Conservation (phyloP, 2,888 invertebrate species). For the Norana najaformis region DNA sequence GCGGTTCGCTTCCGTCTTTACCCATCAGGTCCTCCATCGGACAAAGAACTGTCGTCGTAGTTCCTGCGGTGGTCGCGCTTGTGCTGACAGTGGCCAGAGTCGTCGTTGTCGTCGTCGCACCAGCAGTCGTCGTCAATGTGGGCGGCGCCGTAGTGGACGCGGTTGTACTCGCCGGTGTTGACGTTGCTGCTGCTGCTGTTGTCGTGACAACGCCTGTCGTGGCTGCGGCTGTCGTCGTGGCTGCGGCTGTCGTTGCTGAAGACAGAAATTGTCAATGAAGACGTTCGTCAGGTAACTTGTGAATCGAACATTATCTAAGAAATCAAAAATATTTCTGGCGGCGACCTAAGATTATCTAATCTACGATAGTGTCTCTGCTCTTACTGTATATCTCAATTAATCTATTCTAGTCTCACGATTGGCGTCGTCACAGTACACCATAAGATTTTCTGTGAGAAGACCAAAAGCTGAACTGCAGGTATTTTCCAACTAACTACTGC, state of each 20-base stretch:
- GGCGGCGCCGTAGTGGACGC: slow-evolving; percentile 22
- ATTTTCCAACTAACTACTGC: no score
- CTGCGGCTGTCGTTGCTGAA: slow-evolving; percentile 25
- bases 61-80: not conserved
- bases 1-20: not conserved
- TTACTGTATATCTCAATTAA: no score
- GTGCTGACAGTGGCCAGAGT: not conserved
- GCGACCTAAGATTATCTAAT: no score
- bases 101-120: not conserved
- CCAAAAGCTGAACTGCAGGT: no score
- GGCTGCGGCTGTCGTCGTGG: not conserved
- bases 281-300: no score
- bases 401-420: no score
- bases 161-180: slow-evolving; percentile 17
- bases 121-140: not conserved
- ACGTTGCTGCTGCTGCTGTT: not conserved
- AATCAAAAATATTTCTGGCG: no score
- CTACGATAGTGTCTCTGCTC: no score
- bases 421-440: no score
- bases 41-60: not conserved
- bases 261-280: not conserved
- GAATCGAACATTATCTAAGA: no score
- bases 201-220: not conserved
- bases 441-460: no score
- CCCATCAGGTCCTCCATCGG: not conserved